Percentiles rank a stretch among this genome's conserved stretches.
Evolutionary conservation across 2,113 vertebrate species (phyloP).

Genomic region (Nibea albiflora): DNA sequence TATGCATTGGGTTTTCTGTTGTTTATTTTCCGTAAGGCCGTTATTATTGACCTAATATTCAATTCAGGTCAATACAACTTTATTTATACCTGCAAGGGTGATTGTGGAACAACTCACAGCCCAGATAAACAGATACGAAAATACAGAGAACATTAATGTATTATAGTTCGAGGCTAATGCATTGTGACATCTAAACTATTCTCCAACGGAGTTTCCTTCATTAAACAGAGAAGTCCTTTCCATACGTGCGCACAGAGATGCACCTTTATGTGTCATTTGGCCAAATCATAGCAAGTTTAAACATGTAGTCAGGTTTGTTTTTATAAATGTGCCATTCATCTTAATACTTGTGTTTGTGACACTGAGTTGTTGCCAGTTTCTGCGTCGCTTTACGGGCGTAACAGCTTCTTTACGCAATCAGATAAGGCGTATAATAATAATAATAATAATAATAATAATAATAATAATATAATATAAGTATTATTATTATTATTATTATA

Average conservation of each 20-base stretch:
- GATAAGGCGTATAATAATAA: background rate
- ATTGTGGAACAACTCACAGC: background rate
- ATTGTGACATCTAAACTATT: background rate
- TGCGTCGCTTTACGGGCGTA: conserved; percentile 3
- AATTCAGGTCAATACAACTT: background rate
- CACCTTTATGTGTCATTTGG: too few relatives aligned
- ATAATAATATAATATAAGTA: background rate
- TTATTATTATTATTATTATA: too few relatives aligned
- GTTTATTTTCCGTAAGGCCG: background rate
- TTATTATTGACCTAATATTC: background rate
- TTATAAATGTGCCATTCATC: background rate
- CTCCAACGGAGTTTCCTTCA: background rate
- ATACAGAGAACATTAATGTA: background rate
- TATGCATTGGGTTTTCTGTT: background rate
- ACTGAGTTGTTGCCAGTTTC: background rate
- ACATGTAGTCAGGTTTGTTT: background rate
- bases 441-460: background rate
- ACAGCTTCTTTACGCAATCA: conserved; percentile 41
- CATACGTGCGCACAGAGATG: background rate
- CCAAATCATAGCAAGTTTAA: background rate
- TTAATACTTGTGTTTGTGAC: too few relatives aligned
- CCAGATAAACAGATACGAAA: background rate
- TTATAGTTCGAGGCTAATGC: background rate
- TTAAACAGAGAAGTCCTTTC: background rate
- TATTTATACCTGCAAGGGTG: background rate